Evolutionary conservation across 92 coral and sea anemone genomes (phyloP).

Genomic region (Desmophyllum pertusum): DNA sequence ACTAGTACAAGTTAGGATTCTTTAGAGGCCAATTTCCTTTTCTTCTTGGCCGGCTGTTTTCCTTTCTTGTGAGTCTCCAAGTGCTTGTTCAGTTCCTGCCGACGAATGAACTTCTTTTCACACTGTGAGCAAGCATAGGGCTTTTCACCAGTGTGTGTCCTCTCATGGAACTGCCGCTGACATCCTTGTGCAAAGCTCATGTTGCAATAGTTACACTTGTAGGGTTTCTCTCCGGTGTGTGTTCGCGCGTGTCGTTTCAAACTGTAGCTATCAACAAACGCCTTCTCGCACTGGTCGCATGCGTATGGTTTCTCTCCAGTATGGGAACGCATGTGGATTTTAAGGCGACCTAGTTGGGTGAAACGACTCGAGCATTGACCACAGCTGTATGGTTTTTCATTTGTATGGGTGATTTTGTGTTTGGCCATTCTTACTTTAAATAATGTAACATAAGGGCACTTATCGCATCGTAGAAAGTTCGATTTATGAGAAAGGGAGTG

Average conservation of each 20-base stretch:
- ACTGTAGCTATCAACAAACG: slow-evolving; percentile 21
- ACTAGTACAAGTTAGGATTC: too few relatives aligned
- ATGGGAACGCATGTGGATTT: slow-evolving; percentile 33
- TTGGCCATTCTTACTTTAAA: neutral
- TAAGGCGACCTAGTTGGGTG: neutral
- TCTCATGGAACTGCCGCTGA: slow-evolving; percentile 37
- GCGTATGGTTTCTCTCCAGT: slow-evolving; percentile 15
- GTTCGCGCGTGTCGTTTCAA: slow-evolving; percentile 19
- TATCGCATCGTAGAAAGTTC: neutral
- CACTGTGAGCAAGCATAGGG: slow-evolving; percentile 48
- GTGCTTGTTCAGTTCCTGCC: slow-evolving; percentile 22
- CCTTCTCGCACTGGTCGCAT: slow-evolving; percentile 30
- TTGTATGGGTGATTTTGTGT: slow-evolving; percentile 11
- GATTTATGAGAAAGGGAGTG: neutral
- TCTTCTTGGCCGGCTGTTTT: neutral
- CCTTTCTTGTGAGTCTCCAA: slow-evolving; percentile 4
- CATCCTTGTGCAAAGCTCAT: slow-evolving; percentile 35
- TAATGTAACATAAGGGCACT: neutral
- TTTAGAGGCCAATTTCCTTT: neutral
- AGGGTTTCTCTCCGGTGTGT: slow-evolving; percentile 36
- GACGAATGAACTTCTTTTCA: slow-evolving; percentile 32
- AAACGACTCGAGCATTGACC: slow-evolving; percentile 37
- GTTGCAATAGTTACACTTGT: slow-evolving; percentile 50
- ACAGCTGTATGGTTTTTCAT: slow-evolving; percentile 28
- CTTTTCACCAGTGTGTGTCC: slow-evolving; percentile 41